Percentiles rank a stretch among this genome's conserved stretches.
Evolutionary conservation across 2,113 vertebrate genomes (phyloP).

Genomic region (Nesogale talazaci): DNA sequence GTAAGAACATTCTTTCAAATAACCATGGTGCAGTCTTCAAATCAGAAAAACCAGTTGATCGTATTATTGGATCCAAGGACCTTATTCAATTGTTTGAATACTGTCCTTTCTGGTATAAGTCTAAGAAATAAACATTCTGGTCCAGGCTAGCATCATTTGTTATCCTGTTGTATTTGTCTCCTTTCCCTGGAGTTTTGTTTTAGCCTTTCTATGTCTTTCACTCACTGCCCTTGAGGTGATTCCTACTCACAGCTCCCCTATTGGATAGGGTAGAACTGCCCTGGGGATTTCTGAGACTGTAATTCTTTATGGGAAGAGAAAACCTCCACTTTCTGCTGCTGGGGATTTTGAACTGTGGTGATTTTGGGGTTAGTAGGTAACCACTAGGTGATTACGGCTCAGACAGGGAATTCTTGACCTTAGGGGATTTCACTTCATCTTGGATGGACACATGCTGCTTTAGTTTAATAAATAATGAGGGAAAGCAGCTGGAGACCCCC

Average conservation of each 20-base stretch:
- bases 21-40: background rate
- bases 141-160: background rate
- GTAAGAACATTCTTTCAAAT: background rate
- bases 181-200: background rate
- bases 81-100: slow-evolving; percentile 1
- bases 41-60: background rate
- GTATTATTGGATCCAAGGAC: background rate
- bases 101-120: background rate
- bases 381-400: no score
- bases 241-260: no score
- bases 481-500: background rate
- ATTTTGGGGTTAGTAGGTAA: no score
- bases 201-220: background rate
- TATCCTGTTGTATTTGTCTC: background rate
- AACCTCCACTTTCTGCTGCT: no score
- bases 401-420: no score
- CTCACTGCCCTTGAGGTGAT: no score
- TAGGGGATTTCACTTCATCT: background rate
- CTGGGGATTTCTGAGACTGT: no score
- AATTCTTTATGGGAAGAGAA: no score
- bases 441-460: slow-evolving; percentile 37
- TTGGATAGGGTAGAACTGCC: no score
- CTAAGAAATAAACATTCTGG: background rate
- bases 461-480: slow-evolving; percentile 45
- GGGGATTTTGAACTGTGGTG: no score